Base-by-base conservation (phyloP, 1,140 invertebrate genomes). In the Whitmania pigra region DNA sequence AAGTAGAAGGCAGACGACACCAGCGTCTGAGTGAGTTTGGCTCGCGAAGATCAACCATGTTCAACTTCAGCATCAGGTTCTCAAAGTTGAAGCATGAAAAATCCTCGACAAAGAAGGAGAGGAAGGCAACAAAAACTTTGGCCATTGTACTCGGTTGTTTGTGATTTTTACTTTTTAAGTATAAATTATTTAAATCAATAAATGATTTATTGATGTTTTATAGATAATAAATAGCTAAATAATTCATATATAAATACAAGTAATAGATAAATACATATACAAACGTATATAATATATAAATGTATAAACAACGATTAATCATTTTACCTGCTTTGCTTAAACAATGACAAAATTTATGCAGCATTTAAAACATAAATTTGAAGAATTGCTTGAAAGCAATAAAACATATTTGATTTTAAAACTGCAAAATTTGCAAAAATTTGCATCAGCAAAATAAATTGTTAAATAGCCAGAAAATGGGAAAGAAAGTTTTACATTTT, bases 81-180 rank as follows among this genome's bases (percentile, higher is more conserved):
- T 25, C 57, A 6, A 63, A 70, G 18, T 54, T 49, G 69, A 70
- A 53, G 53, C 31, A 70, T 15, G 69, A 70, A 25, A 36, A 53
- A 49, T 70, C 69, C 11, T 36, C 69, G 36, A 70, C 40, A 18
- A 70, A 53, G 53, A 43, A 53, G n/a, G 69, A 70, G 53, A 40
- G 69, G 7, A 70, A 70, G 18, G 69, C 69, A 2, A 70, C 69
- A 25, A 49, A 70, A 53, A 70, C 69, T 9, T 25, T 70, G 49
- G 69, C 69, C 18, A 70, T 70, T 22, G 69, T 70, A 15, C 49
- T 70, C n/a, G 69, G 69, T 53, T 20, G 22, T 29, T 63, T 25
- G 57, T 13, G 18, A 13, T 63, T 63, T 18, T 63, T 7, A 11
- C 15, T 63, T 63, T 13, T 63, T 63, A 22, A 13, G 40, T 5